Base-by-base conservation (phyloP, 2,113 vertebrate species). In the Rhabdomys dilectus region DNA sequence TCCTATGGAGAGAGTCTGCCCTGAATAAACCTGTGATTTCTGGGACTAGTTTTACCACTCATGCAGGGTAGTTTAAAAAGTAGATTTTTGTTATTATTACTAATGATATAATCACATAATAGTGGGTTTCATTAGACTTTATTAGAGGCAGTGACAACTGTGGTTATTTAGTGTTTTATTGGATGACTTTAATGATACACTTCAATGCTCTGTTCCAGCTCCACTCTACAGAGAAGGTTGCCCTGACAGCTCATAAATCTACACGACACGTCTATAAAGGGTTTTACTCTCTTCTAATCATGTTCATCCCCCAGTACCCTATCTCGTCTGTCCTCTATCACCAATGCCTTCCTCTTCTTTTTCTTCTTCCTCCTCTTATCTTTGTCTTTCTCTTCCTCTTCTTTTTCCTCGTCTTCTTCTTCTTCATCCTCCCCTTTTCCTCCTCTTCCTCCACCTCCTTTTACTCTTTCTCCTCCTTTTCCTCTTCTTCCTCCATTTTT, bases 401-500 rank as follows among this genome's bases (percentile, higher is more conserved):
- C 62, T 10, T 64, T 24, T 64, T 29, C 3, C 7, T 29, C 7
- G 1, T 64, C 24, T 26, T 64, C 9, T 11, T 31, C 29, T 31
- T 66, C 26, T 3, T 66, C 29, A 3, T 4, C 64, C 64, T 66
- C 10, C 11, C 29, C 11, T 66, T 3, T 31, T 31, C 3, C 26
- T 12, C 62, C 22, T 31, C 3, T 12, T 24, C 29, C 15, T 66
- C 12, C 3, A 31, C 4, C 7, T 31, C 4, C 4, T 66, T 1
- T 11, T 31, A 26, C 1, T 66, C 26, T 10, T 66, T 22, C 0
- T 66, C 64, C 4, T 34, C 24, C 34, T 36, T 6, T 11, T 31
- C 11, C 1, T 31, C 3, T 2, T 31, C 29, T 10, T 31, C 12
- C 29, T 31, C 11, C 9, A 13, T 24, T 24, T 7, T 29, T 11